Evolutionary conservation across 2,888 invertebrate species (phyloP), one percentile per base, ranked within the genome.

Genomic region (Troides helena): DNA sequence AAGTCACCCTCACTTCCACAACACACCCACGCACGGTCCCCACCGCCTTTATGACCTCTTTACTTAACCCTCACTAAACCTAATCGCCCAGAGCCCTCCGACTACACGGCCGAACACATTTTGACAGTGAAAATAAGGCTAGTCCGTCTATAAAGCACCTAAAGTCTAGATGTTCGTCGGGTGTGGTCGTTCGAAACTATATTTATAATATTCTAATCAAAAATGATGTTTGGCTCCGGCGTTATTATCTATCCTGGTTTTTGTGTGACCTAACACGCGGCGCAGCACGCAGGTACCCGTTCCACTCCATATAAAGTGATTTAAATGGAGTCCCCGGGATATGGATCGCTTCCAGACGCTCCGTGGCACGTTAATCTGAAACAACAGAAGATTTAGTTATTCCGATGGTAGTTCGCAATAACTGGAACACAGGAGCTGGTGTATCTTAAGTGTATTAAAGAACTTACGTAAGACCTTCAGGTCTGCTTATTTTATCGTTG

Each of bases 271-370:
- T 84, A 74, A 77, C 82, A 75, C 87, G 89, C 85, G 90, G 81
- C 88, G 85, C 77, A 83, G 83, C 86, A 81, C 90, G 88, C 85
- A 86, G 79, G 73, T 83, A 81, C 85, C 87, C 84, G 87, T 87
- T 88, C 81, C 85, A 89, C 91, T 91, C 90, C 91, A 91, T 91
- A 90, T 91, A 91, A 90, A 85, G 86, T 84, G 85, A 83, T 89
- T 85, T 82, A 74, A 68, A 69, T 60, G 81, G 77, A 79, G 81
- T 79, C 77, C 80, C 77, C 75, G 80, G 81, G 78, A 81, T 73
- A 80, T 79, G 77, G 80, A 53, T 85, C 87, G 82, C 84, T 83
- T 73, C 87, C 83, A 82, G 82, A 77, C 85, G 80, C 79, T 77
- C 81, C 74, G 74, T 74, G 81, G 80, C 80, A 79, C 82, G 79